phyloP scores from a whole-genome alignment of 2,888 invertebrate genomes.

The Leptopterna dolabrata region DNA sequence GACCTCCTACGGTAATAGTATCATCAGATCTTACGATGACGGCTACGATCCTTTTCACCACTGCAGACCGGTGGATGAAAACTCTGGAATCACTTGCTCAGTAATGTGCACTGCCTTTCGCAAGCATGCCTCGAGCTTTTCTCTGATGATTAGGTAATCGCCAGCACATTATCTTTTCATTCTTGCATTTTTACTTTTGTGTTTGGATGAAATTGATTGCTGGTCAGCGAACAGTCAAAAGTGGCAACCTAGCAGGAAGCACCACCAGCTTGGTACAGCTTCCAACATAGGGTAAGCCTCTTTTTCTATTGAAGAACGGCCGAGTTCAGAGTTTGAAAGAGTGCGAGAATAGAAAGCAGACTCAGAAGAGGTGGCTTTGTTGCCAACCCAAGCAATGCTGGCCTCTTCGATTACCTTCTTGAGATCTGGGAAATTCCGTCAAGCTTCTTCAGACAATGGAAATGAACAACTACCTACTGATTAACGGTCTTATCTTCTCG shows the following conservation, averaged over 20 bases:
- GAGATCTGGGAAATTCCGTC: not conserved
- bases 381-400: not conserved
- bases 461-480: not conserved
- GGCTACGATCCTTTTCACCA: no score
- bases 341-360: slow-evolving; percentile 38
- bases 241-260: not conserved
- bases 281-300: not conserved
- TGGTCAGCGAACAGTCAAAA: not conserved
- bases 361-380: slow-evolving; percentile 13
- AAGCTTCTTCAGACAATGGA: not conserved
- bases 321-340: no score
- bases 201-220: not conserved
- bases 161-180: slow-evolving; percentile 2
- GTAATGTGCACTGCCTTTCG: no score
- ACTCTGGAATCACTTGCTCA: no score
- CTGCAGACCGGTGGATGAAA: no score
- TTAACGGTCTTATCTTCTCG: not conserved
- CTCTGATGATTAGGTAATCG: no score
- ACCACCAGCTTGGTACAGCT: not conserved
- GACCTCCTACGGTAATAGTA: no score
- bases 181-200: not conserved
- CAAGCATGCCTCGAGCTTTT: no score
- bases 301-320: slow-evolving; percentile 21
- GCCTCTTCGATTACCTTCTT: no score
- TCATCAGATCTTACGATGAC: no score